Percentiles rank a stretch among this genome's conserved stretches.
Conservation (phyloP, 2,113 vertebrate species). For the Lepisosteus osseus region DNA sequence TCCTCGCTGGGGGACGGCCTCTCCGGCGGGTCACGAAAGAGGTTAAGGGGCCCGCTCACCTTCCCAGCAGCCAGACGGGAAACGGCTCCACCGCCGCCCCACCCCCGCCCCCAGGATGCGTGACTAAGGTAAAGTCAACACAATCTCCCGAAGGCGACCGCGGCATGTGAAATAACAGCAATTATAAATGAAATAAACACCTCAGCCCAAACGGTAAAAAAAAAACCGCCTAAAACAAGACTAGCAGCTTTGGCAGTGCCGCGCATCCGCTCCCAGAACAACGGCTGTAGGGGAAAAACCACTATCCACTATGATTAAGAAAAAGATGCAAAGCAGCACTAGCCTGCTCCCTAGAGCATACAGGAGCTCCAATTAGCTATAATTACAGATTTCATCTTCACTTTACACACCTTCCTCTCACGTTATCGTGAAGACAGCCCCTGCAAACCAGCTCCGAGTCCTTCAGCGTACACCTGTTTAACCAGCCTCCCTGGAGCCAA, state of each 20-base stretch:
- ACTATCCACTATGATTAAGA: background rate
- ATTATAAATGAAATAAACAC: constrained; percentile 11
- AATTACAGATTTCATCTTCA: constrained; percentile 21
- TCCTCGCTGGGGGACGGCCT: background rate
- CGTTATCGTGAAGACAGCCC: constrained; percentile 4
- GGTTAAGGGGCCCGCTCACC: background rate
- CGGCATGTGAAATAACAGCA: constrained; percentile 15
- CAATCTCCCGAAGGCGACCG: constrained; percentile 13
- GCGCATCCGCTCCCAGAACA: background rate
- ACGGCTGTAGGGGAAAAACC: constrained; percentile 7
- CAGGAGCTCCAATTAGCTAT: constrained; percentile 30
- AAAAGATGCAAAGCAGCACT: constrained; percentile 18
- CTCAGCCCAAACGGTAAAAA: constrained; percentile 1
- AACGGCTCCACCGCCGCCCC: constrained; percentile 11
- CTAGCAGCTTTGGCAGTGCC: background rate
- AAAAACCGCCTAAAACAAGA: background rate
- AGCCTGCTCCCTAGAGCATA: constrained; percentile 17
- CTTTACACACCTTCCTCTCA: constrained; percentile 17
- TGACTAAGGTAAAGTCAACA: constrained; percentile 32
- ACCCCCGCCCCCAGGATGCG: constrained; percentile 10
- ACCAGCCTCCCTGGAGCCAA: constrained; percentile 18
- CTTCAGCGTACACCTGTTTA: constrained; percentile 17
- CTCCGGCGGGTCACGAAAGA: background rate
- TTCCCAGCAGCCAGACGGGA: background rate
- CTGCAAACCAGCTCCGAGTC: background rate